Percentiles rank a stretch among this genome's conserved stretches.
These are phyloP conservation scores for Nymphalis urticae DNA, from an alignment of 2,888 invertebrate genomes.

Conservation along the genomic window DNA sequence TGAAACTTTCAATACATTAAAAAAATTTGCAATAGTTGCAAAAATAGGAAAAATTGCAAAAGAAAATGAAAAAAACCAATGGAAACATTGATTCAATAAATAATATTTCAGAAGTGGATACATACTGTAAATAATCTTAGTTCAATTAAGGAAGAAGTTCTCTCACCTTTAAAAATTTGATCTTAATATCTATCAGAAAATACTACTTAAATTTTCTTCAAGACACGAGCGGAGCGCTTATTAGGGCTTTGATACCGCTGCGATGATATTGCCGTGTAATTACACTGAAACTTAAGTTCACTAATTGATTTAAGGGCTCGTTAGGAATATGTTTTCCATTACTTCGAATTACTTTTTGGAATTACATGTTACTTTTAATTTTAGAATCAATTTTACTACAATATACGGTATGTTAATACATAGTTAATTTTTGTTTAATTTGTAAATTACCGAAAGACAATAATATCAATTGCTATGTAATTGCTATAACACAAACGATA, in stretches of 20 bases:
- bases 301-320: slow-evolving; percentile 36
- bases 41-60: too few relatives aligned
- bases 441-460: too few relatives aligned
- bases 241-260: slow-evolving; percentile 22
- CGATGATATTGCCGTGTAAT: slow-evolving; percentile 37
- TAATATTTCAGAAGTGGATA: too few relatives aligned
- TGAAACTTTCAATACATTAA: too few relatives aligned
- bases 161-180: background rate
- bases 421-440: background rate
- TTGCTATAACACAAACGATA: too few relatives aligned
- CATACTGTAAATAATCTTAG: too few relatives aligned
- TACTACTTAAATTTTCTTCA: slow-evolving; percentile 14
- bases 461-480: background rate
- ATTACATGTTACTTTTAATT: background rate
- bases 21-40: too few relatives aligned
- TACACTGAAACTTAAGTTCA: slow-evolving; percentile 36
- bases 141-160: background rate
- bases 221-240: slow-evolving; percentile 14
- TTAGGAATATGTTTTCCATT: slow-evolving; percentile 17
- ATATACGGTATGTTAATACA: background rate
- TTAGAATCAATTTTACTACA: background rate
- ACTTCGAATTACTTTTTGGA: slow-evolving; percentile 13
- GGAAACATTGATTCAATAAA: too few relatives aligned
- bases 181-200: slow-evolving; percentile 8
- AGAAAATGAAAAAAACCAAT: too few relatives aligned